Percentiles rank a stretch among this genome's conserved stretches.
phyloP scores from a whole-genome alignment of 2,888 invertebrate genomes.

The Pyrocoelia pectoralis region DNA sequence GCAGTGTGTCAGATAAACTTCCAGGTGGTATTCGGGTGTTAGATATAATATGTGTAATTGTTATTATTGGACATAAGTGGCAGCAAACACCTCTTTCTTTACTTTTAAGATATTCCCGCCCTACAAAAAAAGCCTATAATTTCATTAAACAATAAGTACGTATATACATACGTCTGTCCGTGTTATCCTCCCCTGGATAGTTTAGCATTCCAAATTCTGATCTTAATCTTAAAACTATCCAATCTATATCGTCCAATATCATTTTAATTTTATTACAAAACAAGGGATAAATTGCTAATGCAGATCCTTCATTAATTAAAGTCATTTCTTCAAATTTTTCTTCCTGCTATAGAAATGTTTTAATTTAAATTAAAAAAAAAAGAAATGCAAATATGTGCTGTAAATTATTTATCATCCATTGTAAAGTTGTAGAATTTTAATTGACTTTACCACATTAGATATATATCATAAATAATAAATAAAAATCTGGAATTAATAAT shows the following conservation, averaged over 20 bases:
- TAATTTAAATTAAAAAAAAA: background rate
- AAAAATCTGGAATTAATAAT: too few species aligned
- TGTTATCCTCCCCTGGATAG: conserved; percentile 49
- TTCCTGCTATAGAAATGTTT: conserved; percentile 45
- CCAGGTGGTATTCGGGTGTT: conserved; percentile 64
- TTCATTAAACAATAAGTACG: background rate
- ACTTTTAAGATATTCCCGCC: conserved; percentile 59
- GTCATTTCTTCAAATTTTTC: conserved; percentile 49
- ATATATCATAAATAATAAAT: too few species aligned
- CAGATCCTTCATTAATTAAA: conserved; percentile 56
- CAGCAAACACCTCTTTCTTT: conserved; percentile 67
- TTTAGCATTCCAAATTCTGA: conserved; percentile 55
- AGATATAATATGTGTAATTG: conserved; percentile 62
- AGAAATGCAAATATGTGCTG: too few species aligned
- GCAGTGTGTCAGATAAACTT: conserved; percentile 63
- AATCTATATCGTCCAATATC: conserved; percentile 58
- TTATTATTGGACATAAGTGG: conserved; percentile 65
- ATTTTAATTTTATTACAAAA: conserved; percentile 57
- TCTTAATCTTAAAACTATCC: conserved; percentile 55
- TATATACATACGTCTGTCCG: conserved; percentile 48
- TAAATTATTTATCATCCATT: too few species aligned
- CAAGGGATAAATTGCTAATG: conserved; percentile 52
- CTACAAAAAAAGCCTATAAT: conserved; percentile 47
- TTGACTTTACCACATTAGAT: too few species aligned
- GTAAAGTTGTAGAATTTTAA: too few species aligned